A percentile compares a stretch with the other conserved stretches of the same genome.
Conservation (phyloP, 2,797 vertebrate genomes). For the Atherinosoma microstoma region DNA sequence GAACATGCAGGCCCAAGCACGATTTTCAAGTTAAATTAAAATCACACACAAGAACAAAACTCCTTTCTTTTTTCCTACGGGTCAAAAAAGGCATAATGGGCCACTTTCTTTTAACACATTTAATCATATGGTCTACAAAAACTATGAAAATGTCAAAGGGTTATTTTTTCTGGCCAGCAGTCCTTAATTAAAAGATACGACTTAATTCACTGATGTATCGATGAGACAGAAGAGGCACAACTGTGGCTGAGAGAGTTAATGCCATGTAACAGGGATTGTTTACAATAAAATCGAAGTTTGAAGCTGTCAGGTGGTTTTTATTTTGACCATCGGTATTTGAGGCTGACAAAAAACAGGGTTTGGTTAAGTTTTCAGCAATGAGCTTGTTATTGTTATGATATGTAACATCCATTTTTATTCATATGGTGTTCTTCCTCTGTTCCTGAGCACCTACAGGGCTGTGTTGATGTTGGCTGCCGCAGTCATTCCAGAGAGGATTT, state of each 20-base stretch:
- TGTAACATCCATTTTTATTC: slow-evolving; percentile 6
- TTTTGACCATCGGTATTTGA: too few relatives aligned
- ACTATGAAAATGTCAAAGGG: too few relatives aligned
- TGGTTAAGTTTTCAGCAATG: background rate
- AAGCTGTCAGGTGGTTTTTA: too few relatives aligned
- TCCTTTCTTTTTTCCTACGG: background rate
- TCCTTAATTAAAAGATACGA: too few relatives aligned
- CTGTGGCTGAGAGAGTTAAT: too few relatives aligned
- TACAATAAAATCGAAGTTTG: too few relatives aligned
- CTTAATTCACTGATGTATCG: too few relatives aligned
- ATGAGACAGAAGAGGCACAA: too few relatives aligned
- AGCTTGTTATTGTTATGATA: slow-evolving; percentile 28
- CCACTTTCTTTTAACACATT: background rate
- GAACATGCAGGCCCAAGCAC: slow-evolving; percentile 53
- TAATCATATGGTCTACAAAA: background rate
- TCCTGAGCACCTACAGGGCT: slow-evolving; percentile 44
- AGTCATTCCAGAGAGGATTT: slow-evolving; percentile 68
- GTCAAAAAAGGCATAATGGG: background rate
- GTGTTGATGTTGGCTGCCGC: slow-evolving; percentile 66
- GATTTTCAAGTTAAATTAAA: slow-evolving; percentile 44
- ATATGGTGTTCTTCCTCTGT: slow-evolving; percentile 34
- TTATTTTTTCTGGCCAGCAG: too few relatives aligned
- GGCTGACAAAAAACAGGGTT: too few relatives aligned
- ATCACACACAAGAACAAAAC: slow-evolving; percentile 35
- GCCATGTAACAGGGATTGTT: too few relatives aligned